Base-by-base conservation (phyloP, 2,113 vertebrate species). In the Carlito syrichta region DNA sequence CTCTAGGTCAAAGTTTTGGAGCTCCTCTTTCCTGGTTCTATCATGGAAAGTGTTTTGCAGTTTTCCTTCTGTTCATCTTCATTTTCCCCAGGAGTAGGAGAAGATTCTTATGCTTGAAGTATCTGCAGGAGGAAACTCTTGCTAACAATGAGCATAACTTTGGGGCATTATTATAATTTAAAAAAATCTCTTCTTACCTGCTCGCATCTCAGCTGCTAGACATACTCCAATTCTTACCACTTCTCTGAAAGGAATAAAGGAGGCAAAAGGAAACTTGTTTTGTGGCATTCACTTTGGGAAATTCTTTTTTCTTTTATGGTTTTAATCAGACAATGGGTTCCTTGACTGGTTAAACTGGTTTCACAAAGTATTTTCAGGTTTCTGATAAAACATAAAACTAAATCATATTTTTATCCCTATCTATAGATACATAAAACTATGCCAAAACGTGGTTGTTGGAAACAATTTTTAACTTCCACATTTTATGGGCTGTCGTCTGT, bases 301-400 rank as follows among this genome's bases (percentile, higher is more conserved):
- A 77, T 38, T 90, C 7, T 71, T 52, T 91, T 74, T 85, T 87
- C 69, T 91, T n/a, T n/a, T 3, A 83, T 68, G 27, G n/a, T n/a
- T n/a, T n/a, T 78, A 79, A 52, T 19, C 48, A 27, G 16, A 40
- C 52, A 63, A 12, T 3, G 5, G 19, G 6, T 83, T 92, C 86
- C 50, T 96, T 63, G 38, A 78, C 40, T 89, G 38, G 40, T 83
- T 78, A 35, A 9, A 68, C 25, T 52, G 8, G 35, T 95, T 78
- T 95, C 45, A 73, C 62, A 93, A 88, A 91, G 48, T 62, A 83
- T 45, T 43, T 97, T 81, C 45, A 71, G 74, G 60, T 77, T 74
- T 79, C 48, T 82, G 68, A 3, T 16, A n/a, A n/a, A n/a, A n/a
- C n/a, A 23, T 89, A 17, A 58, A n/a, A 56, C 14, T 45, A 89